These are phyloP conservation scores for Pseudolaguvia tuberculata DNA, from an alignment of 2,113 vertebrate species.

Conservation along the genomic window DNA sequence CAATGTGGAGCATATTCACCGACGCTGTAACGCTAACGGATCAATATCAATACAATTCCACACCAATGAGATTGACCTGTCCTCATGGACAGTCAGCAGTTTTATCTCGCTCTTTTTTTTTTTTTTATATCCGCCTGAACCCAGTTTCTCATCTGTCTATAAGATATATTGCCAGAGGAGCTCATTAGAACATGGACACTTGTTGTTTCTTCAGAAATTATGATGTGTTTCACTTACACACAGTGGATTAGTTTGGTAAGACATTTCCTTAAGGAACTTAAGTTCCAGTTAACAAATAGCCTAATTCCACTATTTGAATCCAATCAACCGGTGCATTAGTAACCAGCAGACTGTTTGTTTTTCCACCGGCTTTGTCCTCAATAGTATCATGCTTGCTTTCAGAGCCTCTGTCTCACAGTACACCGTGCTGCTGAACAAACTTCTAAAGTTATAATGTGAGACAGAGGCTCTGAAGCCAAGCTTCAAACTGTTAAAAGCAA, in stretches of 20 bases:
- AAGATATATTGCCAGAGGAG: slow-evolving; percentile 13
- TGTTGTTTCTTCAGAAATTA: slow-evolving; percentile 9
- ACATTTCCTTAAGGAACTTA: not conserved
- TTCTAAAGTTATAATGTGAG: slow-evolving; percentile 8
- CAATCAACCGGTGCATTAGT: not conserved
- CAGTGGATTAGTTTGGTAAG: slow-evolving; percentile 5
- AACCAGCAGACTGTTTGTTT: slow-evolving; percentile 4
- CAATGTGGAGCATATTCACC: slow-evolving; percentile 19
- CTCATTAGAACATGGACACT: slow-evolving; percentile 30
- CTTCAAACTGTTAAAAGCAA: too few relatives aligned
- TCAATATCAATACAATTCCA: slow-evolving; percentile 40
- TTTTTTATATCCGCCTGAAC: slow-evolving; percentile 23
- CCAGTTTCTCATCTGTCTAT: slow-evolving; percentile 35
- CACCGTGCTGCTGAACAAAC: slow-evolving; percentile 47
- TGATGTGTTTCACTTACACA: not conserved
- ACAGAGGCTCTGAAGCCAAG: too few relatives aligned
- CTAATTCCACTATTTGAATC: slow-evolving; percentile 2
- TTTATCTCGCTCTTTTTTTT: slow-evolving; percentile 10
- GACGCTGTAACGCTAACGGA: slow-evolving; percentile 19
- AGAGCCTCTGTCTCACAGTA: too few relatives aligned
- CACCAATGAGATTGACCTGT: slow-evolving; percentile 38
- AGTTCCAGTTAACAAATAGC: slow-evolving; percentile 5
- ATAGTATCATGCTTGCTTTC: slow-evolving; percentile 10
- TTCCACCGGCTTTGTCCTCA: not conserved
- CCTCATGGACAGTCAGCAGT: slow-evolving; percentile 28